These are phyloP conservation scores for Xestoiulus laeticollis DNA, from an alignment of 2,888 invertebrate genomes.

Conservation along the genomic window DNA sequence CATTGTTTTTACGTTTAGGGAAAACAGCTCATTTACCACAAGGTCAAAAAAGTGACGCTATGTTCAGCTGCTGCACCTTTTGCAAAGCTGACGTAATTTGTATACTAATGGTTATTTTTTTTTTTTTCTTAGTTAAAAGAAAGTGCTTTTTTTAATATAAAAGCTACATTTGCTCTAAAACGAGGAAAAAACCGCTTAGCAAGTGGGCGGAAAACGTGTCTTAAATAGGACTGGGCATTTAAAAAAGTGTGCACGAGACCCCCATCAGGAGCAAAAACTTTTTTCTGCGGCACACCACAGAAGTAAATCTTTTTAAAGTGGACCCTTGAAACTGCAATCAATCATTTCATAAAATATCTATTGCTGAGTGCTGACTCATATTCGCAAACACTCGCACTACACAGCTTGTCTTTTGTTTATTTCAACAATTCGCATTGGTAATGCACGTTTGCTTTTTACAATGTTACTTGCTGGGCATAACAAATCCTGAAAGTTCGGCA, in stretches of 20 bases:
- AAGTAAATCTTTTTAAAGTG: not conserved
- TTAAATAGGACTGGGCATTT: not conserved
- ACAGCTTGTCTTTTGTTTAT: not conserved
- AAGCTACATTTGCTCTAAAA: not conserved
- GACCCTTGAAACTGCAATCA: not conserved
- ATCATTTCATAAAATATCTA: constrained; percentile 4
- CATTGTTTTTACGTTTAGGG: not conserved
- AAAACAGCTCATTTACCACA: not conserved
- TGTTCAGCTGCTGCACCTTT: not conserved
- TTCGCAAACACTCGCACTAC: not conserved
- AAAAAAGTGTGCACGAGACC: not conserved
- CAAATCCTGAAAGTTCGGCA: not conserved
- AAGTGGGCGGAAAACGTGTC: constrained; percentile 3
- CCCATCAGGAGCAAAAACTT: not conserved
- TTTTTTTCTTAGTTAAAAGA: not conserved
- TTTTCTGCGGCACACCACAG: not conserved
- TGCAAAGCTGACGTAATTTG: not conserved
- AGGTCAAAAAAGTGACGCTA: not conserved
- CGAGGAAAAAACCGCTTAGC: not conserved
- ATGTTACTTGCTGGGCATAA: not conserved
- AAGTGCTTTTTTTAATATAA: not conserved
- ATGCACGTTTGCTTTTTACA: not conserved
- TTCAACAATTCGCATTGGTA: not conserved
- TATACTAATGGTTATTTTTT: not conserved
- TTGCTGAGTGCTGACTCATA: not conserved